A percentile compares a stretch with the other conserved stretches of the same genome.
These are phyloP conservation scores for Cepaea hortensis DNA, from an alignment of 2,888 invertebrate genomes.

Conservation along the genomic window DNA sequence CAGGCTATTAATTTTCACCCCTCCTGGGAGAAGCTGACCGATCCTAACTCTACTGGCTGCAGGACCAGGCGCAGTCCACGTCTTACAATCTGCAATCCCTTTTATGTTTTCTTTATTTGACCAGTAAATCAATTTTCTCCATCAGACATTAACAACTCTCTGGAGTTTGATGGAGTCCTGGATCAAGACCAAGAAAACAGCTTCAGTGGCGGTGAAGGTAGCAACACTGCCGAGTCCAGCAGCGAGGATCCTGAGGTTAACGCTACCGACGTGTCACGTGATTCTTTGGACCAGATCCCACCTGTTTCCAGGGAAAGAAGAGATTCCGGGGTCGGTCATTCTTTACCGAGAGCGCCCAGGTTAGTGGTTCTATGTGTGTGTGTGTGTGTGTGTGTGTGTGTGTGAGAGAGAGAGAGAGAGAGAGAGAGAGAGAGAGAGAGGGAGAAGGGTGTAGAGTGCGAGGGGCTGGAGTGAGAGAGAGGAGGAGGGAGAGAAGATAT, in stretches of 20 bases:
- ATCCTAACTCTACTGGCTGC: too few species aligned
- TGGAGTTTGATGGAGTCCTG: not conserved
- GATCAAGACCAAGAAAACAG: conserved; percentile 11
- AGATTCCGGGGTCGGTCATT: conserved; percentile 78
- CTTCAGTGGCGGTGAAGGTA: conserved; percentile 45
- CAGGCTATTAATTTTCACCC: too few species aligned
- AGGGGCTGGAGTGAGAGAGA: too few species aligned
- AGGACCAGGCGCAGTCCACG: too few species aligned
- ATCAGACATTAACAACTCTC: not conserved
- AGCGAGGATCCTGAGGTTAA: conserved; percentile 28
- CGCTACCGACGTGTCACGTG: conserved; percentile 57
- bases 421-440: too few species aligned
- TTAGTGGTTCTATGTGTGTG: conserved; percentile 52
- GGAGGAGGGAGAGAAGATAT: conserved; percentile 74
- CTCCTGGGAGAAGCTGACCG: too few species aligned
- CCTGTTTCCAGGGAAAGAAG: conserved; percentile 70
- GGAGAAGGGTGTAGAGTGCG: too few species aligned
- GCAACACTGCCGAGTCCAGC: conserved; percentile 23
- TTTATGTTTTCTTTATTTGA: too few species aligned
- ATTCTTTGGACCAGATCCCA: conserved; percentile 57
- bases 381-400: too few species aligned
- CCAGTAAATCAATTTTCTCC: not conserved
- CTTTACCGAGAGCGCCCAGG: conserved; percentile 76
- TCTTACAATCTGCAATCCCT: too few species aligned
- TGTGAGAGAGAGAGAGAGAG: too few species aligned